These are phyloP conservation scores for Dermolepida albohirtum DNA, from an alignment of 2,888 invertebrate genomes.

Conservation along the genomic window DNA sequence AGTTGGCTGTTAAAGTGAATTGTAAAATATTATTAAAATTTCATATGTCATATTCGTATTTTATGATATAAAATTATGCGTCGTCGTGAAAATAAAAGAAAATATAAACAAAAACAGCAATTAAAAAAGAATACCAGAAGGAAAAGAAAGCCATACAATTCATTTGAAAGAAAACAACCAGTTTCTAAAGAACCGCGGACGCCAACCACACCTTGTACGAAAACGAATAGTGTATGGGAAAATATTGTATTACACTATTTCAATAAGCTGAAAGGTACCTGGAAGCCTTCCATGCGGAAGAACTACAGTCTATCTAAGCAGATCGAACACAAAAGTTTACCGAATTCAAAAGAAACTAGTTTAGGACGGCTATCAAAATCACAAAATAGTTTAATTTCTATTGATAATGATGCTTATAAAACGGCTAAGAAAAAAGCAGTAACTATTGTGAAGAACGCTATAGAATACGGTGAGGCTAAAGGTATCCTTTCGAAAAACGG, in stretches of 20 bases:
- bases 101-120: not conserved
- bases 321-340: not conserved
- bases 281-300: not conserved
- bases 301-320: not conserved
- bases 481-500: slow-evolving; percentile 48
- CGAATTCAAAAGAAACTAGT: not conserved
- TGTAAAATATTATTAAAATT: not conserved
- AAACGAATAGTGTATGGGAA: slow-evolving; percentile 44
- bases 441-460: slow-evolving; percentile 48
- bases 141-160: not conserved
- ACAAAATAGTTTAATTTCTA: not conserved
- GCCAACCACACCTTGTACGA: not conserved
- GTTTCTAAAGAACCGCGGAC: no score
- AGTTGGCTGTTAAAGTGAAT: no score
- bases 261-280: slow-evolving; percentile 43
- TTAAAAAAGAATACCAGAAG: not conserved
- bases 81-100: not conserved
- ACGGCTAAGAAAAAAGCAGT: slow-evolving; percentile 41
- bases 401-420: not conserved
- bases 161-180: not conserved
- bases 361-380: not conserved
- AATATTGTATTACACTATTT: slow-evolving; percentile 50
- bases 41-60: slow-evolving; percentile 11
- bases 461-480: slow-evolving; percentile 49
- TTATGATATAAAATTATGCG: slow-evolving; percentile 12